Base-by-base conservation (phyloP, 1,140 invertebrate genomes). In the Elysia chlorotica region DNA sequence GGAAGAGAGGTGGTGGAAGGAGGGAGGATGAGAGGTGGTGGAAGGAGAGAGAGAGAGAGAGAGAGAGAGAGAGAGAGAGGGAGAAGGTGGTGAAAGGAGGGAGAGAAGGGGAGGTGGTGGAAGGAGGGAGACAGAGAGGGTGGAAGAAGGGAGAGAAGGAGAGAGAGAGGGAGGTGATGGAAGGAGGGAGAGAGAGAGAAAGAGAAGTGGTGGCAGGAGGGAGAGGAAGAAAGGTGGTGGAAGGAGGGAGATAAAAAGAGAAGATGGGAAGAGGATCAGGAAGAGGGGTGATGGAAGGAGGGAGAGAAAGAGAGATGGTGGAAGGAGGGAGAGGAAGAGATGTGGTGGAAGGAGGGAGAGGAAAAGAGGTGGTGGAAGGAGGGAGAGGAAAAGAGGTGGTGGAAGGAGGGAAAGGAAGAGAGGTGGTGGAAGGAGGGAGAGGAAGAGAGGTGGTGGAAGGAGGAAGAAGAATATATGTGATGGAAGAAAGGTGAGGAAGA, bases 51-150 rank as follows among this genome's bases (percentile, higher is more conserved):
- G 17, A 68, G 53, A 54, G 41, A 54, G 66, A 54, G 41, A 68
- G 65, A 68, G 23, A 31, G 66, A 68, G 53, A 31, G 41, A 54
- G 1, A 68, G 66, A 68, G 41, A 31, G 28, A 53, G 41, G 19
- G 41, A 54, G 2, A 31, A 28, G 6, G 31, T 6, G 35, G 28
- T 6, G 23, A 30, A 25, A 56, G 21, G n/a, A 21, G 37, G 23
- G 23, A 30, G 21, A 25, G 31, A 19, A 35, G 36, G 28, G 41
- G 19, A 19, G 30, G 56, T 4, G 23, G 30, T 21, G 30, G 28
- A 25, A 10, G 21, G 10, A 19, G 23, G 53, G 36, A 41, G 56
- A 62, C n/a, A 37, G 59, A 28, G 56, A 56, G 69, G 62, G 21
- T 19, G n/a, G n/a, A n/a, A n/a, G n/a, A n/a, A n/a, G 56, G 41